Percentiles rank a stretch among this genome's conserved stretches.
phyloP scores from a whole-genome alignment of 2,797 vertebrate genomes.

The Chromis chromis region DNA sequence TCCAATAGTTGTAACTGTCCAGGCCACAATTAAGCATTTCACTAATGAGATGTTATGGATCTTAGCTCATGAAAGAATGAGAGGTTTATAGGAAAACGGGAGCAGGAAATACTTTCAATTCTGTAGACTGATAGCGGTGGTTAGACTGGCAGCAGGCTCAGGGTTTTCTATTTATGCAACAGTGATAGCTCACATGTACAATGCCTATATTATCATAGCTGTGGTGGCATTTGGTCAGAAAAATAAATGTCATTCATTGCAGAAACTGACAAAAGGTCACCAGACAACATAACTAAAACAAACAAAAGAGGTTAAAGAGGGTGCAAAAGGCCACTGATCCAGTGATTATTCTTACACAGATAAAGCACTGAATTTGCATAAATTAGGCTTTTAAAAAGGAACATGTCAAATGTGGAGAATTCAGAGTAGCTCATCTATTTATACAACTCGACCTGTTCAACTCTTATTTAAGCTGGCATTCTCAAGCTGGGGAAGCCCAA shows the following conservation, averaged over 20 bases:
- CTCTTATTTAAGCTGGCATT: neutral
- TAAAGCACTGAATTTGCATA: constrained; percentile 5
- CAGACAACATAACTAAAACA: constrained; percentile 17
- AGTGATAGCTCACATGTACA: neutral
- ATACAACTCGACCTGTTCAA: neutral
- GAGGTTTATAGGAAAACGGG: neutral
- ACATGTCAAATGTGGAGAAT: neutral
- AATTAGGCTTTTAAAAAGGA: neutral
- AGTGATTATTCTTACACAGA: constrained; percentile 5
- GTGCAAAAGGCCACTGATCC: constrained; percentile 1
- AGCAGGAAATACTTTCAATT: constrained; percentile 6
- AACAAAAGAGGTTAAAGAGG: constrained; percentile 18
- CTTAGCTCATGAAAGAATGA: constrained; percentile 1
- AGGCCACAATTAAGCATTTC: neutral
- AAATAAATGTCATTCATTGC: constrained; percentile 11
- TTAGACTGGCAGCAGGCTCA: neutral
- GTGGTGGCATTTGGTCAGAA: constrained; percentile 17
- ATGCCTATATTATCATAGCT: neutral
- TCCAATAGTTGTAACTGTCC: constrained; percentile 2
- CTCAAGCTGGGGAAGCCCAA: neutral
- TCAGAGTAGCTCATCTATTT: neutral
- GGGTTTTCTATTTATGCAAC: neutral
- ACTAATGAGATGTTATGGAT: constrained; percentile 35
- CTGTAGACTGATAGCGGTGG: neutral
- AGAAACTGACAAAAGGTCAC: constrained; percentile 33